Percentiles rank a stretch among this genome's conserved stretches.
These are phyloP conservation scores for Geotrupes spiniger DNA, from an alignment of 2,888 invertebrate species.

Conservation along the genomic window DNA sequence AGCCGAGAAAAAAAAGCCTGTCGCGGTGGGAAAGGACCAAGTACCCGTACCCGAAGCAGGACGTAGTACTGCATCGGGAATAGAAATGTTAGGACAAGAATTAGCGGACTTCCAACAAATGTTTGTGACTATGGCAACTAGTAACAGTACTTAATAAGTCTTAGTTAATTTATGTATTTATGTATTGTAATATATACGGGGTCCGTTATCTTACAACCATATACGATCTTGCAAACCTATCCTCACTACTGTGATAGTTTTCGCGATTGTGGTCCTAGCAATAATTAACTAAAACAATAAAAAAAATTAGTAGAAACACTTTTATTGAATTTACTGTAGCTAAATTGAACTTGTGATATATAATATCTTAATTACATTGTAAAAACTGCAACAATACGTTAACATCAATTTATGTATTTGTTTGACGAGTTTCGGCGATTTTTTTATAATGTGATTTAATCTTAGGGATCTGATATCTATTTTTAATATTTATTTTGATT, in stretches of 20 bases:
- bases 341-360: neutral
- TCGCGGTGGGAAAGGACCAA: conserved; percentile 23
- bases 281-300: conserved; percentile 1
- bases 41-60: conserved; percentile 26
- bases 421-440: too few relatives aligned
- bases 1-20: conserved; percentile 33
- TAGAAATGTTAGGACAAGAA: conserved; percentile 49
- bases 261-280: conserved; percentile 7
- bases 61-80: conserved; percentile 38
- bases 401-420: conserved; percentile 1
- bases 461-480: conserved; percentile 5
- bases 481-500: conserved; percentile 4
- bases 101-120: conserved; percentile 50
- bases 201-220: conserved; percentile 1
- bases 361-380: too few relatives aligned
- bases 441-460: neutral
- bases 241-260: conserved; percentile 8
- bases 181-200: conserved; percentile 4
- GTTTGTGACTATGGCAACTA: conserved; percentile 51
- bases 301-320: conserved; percentile 1
- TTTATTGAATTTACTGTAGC: conserved; percentile 5
- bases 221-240: conserved; percentile 7
- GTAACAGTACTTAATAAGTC: conserved; percentile 48
- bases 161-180: conserved; percentile 3
- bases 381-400: too few relatives aligned